Base-by-base conservation (phyloP, 2,113 vertebrate species). In the Tamias sibiricus region DNA sequence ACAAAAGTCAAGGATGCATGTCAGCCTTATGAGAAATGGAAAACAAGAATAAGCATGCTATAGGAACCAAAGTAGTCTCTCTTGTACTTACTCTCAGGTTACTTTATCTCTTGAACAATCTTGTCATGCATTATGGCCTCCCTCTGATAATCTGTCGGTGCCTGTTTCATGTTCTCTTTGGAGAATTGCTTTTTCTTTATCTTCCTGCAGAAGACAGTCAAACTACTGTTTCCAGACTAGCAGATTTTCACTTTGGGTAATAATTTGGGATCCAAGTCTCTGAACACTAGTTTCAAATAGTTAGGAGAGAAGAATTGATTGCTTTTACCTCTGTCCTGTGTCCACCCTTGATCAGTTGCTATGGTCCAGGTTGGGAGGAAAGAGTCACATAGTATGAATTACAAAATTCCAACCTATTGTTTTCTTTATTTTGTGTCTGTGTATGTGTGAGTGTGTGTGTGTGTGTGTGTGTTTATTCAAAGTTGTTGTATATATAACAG, bases 271-370 rank as follows among this genome's bases (percentile, higher is more conserved):
- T 0, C 1, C 35, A 68, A 74, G 75, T 75, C 44, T 82, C 59
- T 82, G 80, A 91, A 66, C 44, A 66, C 14, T 54, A 87, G 64
- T 72, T 64, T 91, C 12, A 95, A 91, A 81, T 91, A 81, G 24
- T 80, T 42, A 95, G 28, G 24, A 54, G 14, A 76, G 68, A 68
- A 26, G 8, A 75, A 82, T 8, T 66, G 59, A 87, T 68, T 75
- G 9, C 4, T 82, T 74, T 76, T 4, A 32, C 17, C 9, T 82
- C 8, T 19, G 75, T 69, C 12, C 6, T 87, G 57, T 81, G 64
- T 80, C n/a, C 9, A 72, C 11, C 24, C 37, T 87, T 52, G 57
- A 75, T 52, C 35, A 82, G 8, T 57, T 57, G 11, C 66, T 87
- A 20, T 68, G 57, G 11, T 74, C n/a, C 37, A 10, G 14, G 37